Percentiles rank a stretch among this genome's conserved stretches.
Evolutionary conservation across 2,888 invertebrate genomes (phyloP).

Genomic region (Caenorhabditis sp.): DNA sequence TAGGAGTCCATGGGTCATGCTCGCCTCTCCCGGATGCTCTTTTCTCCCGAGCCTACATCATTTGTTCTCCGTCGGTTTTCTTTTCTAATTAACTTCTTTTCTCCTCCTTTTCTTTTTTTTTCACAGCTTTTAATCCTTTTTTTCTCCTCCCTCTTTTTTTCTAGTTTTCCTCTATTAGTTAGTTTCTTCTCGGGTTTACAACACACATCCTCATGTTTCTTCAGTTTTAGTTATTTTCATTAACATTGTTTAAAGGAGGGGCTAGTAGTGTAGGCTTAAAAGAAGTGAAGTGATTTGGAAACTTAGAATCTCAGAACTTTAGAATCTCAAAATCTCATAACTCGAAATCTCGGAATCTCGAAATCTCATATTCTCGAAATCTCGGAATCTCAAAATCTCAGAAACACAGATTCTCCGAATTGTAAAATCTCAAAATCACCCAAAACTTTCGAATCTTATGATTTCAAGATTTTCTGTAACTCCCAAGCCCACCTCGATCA

Average conservation of each 20-base stretch:
- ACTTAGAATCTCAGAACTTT: neutral
- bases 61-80: conserved; percentile 37
- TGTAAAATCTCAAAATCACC: too few relatives aligned
- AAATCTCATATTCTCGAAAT: too few relatives aligned
- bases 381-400: too few relatives aligned
- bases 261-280: too few relatives aligned
- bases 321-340: too few relatives aligned
- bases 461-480: neutral
- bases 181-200: conserved; percentile 36
- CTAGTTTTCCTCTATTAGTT: too few relatives aligned
- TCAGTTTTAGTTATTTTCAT: neutral
- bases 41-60: conserved; percentile 23
- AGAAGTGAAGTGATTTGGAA: too few relatives aligned
- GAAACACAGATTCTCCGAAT: too few relatives aligned
- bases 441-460: too few relatives aligned
- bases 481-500: conserved; percentile 64
- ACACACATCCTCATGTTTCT: neutral
- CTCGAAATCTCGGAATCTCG: too few relatives aligned
- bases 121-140: conserved; percentile 52
- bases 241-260: neutral
- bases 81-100: conserved; percentile 61
- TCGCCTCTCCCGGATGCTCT: conserved; percentile 15
- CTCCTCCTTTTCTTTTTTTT: neutral
- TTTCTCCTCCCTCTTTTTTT: neutral
- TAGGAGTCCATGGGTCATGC: conserved; percentile 13